These are phyloP conservation scores for Heterohyrax brucei DNA, from an alignment of 2,797 vertebrate species.

Conservation along the genomic window DNA sequence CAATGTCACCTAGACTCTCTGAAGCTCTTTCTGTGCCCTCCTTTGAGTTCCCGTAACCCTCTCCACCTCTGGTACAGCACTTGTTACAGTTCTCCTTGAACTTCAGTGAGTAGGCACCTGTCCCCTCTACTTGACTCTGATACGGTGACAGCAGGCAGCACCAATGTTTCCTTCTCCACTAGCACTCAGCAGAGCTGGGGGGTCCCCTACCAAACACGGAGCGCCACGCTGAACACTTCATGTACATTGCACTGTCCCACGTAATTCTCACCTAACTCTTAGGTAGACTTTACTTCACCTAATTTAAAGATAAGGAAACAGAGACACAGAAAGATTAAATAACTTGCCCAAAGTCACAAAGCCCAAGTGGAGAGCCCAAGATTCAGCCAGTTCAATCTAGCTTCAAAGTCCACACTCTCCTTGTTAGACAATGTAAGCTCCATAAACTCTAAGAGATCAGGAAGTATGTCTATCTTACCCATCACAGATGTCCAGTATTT, in stretches of 20 bases:
- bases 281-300: not conserved
- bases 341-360: constrained; percentile 22
- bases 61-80: not conserved
- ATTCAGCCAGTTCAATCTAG: not conserved
- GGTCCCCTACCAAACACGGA: not conserved
- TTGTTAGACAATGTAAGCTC: not conserved
- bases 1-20: not conserved
- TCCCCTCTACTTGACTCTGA: not conserved
- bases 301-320: constrained; percentile 35
- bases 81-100: constrained; percentile 46
- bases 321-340: not conserved
- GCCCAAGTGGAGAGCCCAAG: not conserved
- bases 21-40: not conserved
- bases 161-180: not conserved
- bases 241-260: not conserved
- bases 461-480: not conserved
- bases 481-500: not conserved
- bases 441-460: not conserved
- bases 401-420: not conserved
- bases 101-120: constrained; percentile 30
- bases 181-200: not conserved
- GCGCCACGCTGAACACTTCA: not conserved
- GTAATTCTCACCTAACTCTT: not conserved
- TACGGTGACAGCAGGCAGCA: not conserved
- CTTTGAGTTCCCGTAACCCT: not conserved